phyloP scores from a whole-genome alignment of 2,113 vertebrate species.

The Dasyurus viverrinus region DNA sequence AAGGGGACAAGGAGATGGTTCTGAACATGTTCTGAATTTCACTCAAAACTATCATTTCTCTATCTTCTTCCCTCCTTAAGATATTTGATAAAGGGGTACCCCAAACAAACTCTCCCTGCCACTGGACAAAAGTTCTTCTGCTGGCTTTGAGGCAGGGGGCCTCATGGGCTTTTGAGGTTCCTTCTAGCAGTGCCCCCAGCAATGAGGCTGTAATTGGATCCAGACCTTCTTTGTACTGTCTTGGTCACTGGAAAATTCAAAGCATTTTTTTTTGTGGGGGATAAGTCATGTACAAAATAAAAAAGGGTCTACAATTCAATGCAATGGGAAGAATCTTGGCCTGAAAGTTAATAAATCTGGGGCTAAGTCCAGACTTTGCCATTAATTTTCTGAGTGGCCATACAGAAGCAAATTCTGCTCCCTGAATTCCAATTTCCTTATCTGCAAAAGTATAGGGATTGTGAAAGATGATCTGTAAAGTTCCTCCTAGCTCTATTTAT shows the following conservation, averaged over 20 bases:
- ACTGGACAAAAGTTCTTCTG: slow-evolving; percentile 18
- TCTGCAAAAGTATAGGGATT: background rate
- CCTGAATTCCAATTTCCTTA: background rate
- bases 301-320: background rate
- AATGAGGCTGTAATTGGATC: slow-evolving; percentile 66
- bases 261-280: background rate
- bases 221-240: slow-evolving; percentile 69
- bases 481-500: background rate
- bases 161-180: slow-evolving; percentile 74
- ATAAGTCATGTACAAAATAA: background rate
- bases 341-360: background rate
- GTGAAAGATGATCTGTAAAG: background rate
- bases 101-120: background rate
- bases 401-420: background rate
- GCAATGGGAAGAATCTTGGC: background rate
- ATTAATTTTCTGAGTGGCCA: background rate
- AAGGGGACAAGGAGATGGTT: slow-evolving; percentile 28
- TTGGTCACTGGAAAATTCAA: slow-evolving; percentile 48
- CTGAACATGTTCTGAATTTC: slow-evolving; percentile 8
- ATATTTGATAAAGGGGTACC: background rate
- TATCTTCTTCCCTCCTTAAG: background rate
- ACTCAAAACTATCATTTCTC: background rate
- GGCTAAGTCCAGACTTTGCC: background rate
- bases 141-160: slow-evolving; percentile 58
- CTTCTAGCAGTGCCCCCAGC: slow-evolving; percentile 57